Base-by-base conservation (phyloP, 1,140 invertebrate genomes). In the Centruroides vittatus region DNA sequence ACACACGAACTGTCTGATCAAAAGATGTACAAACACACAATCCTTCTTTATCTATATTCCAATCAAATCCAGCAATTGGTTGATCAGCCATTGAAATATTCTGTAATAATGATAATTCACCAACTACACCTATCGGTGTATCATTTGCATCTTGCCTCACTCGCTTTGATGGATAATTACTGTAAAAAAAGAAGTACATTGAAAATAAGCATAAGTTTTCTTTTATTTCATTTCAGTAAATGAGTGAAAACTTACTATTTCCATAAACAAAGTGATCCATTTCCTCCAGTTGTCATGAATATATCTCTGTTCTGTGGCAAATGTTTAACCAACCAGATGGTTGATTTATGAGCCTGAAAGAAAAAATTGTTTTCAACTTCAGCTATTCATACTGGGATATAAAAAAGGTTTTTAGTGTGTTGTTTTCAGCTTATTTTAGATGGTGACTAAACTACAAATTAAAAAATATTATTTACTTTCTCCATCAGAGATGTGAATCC, bases 241-340 rank as follows among this genome's bases (percentile, higher is more conserved):
- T 51, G 34, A n/a, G 49, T n/a, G 49, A 55, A n/a, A 12, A 70
- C 74, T 74, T 74, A 92, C 88, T 97, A 97, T 81, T 95, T 89
- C 93, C 93, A 97, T 11, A 97, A 74, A 68, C 84, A 82, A 3
- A 96, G 70, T 23, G 88, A 85, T 41, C 93, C 93, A 70, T 82
- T 83, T 10, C 93, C 93, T 8, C 91, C 89, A 67, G 85, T 84
- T 0, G 93, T 94, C 67, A 88, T 81, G 72, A 96, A 96, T n/a
- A 97, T 73, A 72, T 97, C 93, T 57, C 93, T 79, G 73, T 96
- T 95, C 75, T 97, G 93, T 1, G 93, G 93, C 54, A 96, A 74
- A 78, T 96, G 93, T 54, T 82, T 80, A 3, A 81, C 86, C 46
- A 81, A 73, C 93, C 93, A 96, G 50, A 97, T 79, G 1, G 89